Conservation (phyloP, 2,797 vertebrate species). For the Mastacembelus armatus region DNA sequence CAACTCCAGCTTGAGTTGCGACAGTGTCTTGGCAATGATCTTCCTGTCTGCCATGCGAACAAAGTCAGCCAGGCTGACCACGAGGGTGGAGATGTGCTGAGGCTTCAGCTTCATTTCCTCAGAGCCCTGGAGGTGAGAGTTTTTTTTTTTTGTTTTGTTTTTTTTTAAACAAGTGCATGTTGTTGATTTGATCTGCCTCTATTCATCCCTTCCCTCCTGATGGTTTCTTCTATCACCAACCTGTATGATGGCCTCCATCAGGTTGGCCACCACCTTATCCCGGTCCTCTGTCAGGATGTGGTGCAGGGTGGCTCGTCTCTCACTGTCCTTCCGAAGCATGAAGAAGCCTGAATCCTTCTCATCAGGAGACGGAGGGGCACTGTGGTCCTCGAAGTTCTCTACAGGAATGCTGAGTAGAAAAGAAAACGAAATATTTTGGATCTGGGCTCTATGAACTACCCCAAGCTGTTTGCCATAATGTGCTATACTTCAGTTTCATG, state of each 20-base stretch:
- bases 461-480: too few species aligned
- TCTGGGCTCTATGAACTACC: neutral
- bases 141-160: too few species aligned
- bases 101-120: slow-evolving; percentile 92
- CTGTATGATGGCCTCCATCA: slow-evolving; percentile 93
- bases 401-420: slow-evolving; percentile 91
- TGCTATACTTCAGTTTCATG: too few species aligned
- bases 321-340: slow-evolving; percentile 96
- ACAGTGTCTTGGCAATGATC: slow-evolving; percentile 93
- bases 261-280: slow-evolving; percentile 93
- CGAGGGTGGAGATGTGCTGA: slow-evolving; percentile 92
- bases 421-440: neutral
- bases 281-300: slow-evolving; percentile 94
- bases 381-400: slow-evolving; percentile 99
- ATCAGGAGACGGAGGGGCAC: slow-evolving; percentile 96
- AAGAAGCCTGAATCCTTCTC: slow-evolving; percentile 98
- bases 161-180: neutral
- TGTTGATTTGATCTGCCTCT: neutral
- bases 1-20: slow-evolving; percentile 95
- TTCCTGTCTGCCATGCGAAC: slow-evolving; percentile 96
- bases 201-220: neutral
- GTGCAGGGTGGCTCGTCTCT: slow-evolving; percentile 95
- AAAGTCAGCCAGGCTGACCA: slow-evolving; percentile 93
- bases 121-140: slow-evolving; percentile 82
- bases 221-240: slow-evolving; percentile 67